Conservation (phyloP, 2,797 vertebrate genomes). For the Enteromius thamalakanensis region DNA sequence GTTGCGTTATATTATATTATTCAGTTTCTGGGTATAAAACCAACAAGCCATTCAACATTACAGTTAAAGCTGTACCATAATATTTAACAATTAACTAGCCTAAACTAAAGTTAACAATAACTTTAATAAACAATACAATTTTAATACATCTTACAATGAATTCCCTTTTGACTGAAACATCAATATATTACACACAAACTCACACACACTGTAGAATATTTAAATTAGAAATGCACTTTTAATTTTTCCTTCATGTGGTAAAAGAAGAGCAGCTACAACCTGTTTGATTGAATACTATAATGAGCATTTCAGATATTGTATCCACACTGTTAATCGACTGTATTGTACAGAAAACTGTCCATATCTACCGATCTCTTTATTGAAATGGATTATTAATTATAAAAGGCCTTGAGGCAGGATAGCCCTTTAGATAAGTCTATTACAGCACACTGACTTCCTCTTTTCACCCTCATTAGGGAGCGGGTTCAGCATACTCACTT, state of each 20-base stretch:
- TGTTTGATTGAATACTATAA: background rate
- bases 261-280: background rate
- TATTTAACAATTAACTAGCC: too few species aligned
- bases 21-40: too few species aligned
- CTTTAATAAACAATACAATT: too few species aligned
- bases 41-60: too few species aligned
- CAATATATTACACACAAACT: background rate
- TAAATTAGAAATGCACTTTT: background rate
- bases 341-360: background rate
- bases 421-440: slow-evolving; percentile 20
- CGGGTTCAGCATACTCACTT: slow-evolving; percentile 34
- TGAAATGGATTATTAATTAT: slow-evolving; percentile 31
- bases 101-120: too few species aligned
- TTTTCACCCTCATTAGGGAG: slow-evolving; percentile 39
- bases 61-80: too few species aligned
- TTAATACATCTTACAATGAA: too few species aligned
- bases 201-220: background rate
- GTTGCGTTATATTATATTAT: too few species aligned
- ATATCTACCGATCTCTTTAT: slow-evolving; percentile 19
- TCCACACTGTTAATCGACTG: slow-evolving; percentile 10
- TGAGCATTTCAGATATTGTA: slow-evolving; percentile 11
- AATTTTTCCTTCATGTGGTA: background rate
- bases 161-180: too few species aligned
- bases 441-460: slow-evolving; percentile 15
- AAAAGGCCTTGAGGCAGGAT: slow-evolving; percentile 11